Percentiles rank a stretch among this genome's conserved stretches.
Conservation (phyloP, 2,113 vertebrate species). For the Thomomys bottae region DNA sequence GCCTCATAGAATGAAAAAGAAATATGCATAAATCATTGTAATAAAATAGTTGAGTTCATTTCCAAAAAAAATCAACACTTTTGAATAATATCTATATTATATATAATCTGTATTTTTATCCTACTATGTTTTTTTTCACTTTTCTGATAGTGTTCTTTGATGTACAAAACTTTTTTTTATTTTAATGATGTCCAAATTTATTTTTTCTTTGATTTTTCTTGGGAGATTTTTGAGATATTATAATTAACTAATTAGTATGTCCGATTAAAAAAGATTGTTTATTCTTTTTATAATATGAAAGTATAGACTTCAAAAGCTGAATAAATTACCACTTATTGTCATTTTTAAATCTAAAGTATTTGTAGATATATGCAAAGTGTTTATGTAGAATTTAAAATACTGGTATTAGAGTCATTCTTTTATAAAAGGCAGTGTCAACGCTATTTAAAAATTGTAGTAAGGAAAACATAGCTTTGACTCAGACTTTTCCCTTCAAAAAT, state of each 20-base stretch:
- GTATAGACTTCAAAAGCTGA: constrained; percentile 1
- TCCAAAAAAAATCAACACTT: too few relatives aligned
- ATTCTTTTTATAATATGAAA: background rate
- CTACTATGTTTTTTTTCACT: constrained; percentile 23
- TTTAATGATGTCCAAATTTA: background rate
- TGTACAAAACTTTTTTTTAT: background rate
- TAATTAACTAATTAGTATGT: background rate
- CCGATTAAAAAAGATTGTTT: constrained; percentile 34
- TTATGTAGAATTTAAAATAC: constrained; percentile 49
- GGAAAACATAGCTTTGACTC: constrained; percentile 19
- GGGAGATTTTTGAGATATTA: background rate
- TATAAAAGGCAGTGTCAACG: constrained; percentile 2
- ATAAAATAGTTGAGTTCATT: too few relatives aligned
- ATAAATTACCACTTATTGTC: constrained; percentile 28
- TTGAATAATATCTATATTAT: background rate
- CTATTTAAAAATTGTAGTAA: constrained; percentile 31
- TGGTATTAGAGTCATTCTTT: background rate
- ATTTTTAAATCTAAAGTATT: constrained; percentile 29
- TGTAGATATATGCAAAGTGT: constrained; percentile 9
- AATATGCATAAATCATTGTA: too few relatives aligned
- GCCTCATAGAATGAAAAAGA: too few relatives aligned
- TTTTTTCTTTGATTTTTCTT: constrained; percentile 26
- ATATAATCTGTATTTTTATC: background rate
- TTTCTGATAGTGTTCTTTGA: constrained; percentile 14
- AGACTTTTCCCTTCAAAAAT: constrained; percentile 9